Evolutionary conservation across 2,888 invertebrate species (phyloP), one percentile per base, ranked within the genome.

Genomic region (Erynnis tages): DNA sequence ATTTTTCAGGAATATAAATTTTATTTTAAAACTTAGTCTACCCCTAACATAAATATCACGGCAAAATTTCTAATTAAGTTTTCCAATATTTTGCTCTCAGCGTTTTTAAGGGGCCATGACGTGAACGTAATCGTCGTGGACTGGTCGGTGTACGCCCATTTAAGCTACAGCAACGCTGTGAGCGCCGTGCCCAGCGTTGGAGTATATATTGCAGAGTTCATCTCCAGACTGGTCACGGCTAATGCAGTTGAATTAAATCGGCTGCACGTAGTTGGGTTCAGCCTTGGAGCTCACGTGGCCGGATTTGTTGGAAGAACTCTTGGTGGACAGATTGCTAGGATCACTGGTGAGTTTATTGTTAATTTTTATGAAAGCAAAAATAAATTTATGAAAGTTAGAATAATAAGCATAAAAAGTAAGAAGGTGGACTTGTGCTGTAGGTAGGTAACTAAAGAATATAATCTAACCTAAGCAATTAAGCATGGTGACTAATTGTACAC

Each of bases 251-350:
- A 54, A 0, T 34, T 62, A 1, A 32, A 45, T 1, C 50, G 56
- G 0, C 40, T 78, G 6, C 82, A 82, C 37, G 40, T 83, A 2
- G 68, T 82, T 1, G 83, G 82, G 0, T 83, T 82, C 48, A 62
- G 70, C 37, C 71, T 82, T 1, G 82, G 83, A 10, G 82, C 82
- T 4, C 82, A 83, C 41, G 60, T 77, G 4, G 78, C 66, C 29
- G 82, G 82, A 0, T 67, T 65, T 14, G 62, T 75, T 38, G 78
- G 74, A 2, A 67, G 79, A 57, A 3, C 6, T 2, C 30, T 69
- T 1, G 32, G 53, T 0, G 65, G 67, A 8, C 6, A 44, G 14
- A 67, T 74, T 4, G 72, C 69, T 3, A 76, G 82, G 52, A 79
- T 83, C 23, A 82, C 83, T 53, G 83, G 83, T 81, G 66, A 60